Conservation (phyloP, 35 echinoderm and acorn worm species). For the Lytechinus variegatus region DNA sequence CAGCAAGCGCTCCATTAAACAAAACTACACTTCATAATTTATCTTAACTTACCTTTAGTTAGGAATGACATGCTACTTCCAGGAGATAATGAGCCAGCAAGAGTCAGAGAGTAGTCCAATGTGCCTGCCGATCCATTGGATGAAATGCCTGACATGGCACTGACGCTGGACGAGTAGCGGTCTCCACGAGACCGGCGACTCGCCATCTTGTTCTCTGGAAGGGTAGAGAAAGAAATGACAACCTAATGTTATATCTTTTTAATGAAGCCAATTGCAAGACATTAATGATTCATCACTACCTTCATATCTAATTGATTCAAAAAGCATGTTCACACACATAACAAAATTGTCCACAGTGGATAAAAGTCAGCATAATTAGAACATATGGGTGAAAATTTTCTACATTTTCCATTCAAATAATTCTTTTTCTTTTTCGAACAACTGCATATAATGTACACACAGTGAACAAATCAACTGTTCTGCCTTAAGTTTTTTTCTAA, state of each 20-base stretch:
- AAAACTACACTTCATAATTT: not conserved
- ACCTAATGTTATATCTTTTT: not conserved
- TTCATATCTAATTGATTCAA: not conserved
- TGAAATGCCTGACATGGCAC: slow-evolving; percentile 56
- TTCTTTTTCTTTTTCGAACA: not conserved
- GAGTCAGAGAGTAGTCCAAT: not conserved
- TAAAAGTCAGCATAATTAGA: not conserved
- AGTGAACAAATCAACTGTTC: no score
- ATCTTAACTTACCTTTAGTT: slow-evolving; percentile 42
- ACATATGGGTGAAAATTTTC: not conserved
- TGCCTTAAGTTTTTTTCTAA: no score
- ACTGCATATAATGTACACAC: not conserved
- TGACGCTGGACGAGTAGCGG: slow-evolving; percentile 60
- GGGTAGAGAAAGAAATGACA: not conserved
- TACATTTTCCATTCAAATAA: not conserved
- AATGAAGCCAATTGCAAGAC: not conserved
- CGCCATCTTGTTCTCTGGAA: slow-evolving; percentile 48
- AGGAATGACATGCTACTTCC: slow-evolving; percentile 46
- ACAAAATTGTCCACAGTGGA: no score
- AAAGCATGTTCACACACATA: not conserved
- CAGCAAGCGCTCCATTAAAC: not conserved
- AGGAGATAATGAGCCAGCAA: slow-evolving; percentile 27
- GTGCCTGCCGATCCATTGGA: slow-evolving; percentile 53
- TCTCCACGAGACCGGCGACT: slow-evolving; percentile 58
- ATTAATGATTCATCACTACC: not conserved